Percentiles rank a stretch among this genome's conserved stretches.
These are phyloP conservation scores for Liopterus haemorrhoidalis DNA, from an alignment of 2,888 invertebrate genomes.

Conservation along the genomic window DNA sequence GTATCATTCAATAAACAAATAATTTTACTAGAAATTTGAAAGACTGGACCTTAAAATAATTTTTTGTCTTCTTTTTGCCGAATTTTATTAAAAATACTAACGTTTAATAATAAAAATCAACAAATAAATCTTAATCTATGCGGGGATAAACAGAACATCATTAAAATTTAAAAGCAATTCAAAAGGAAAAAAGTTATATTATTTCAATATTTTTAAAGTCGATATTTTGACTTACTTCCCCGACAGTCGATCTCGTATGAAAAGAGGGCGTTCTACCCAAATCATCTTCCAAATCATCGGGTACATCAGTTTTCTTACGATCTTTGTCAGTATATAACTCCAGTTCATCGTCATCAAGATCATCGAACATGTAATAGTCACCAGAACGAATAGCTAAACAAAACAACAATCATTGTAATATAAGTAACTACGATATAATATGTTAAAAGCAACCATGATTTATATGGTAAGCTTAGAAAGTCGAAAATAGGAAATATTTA, in stretches of 20 bases:
- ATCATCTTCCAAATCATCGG: constrained; percentile 34
- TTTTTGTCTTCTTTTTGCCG: no score
- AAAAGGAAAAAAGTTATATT: not conserved
- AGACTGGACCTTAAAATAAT: no score
- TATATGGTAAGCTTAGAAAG: no score
- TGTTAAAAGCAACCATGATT: no score
- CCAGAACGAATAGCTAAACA: constrained; percentile 89
- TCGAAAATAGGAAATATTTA: no score
- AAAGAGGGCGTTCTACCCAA: constrained; percentile 27
- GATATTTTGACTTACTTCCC: constrained; percentile 35
- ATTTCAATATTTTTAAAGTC: not conserved
- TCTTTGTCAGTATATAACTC: constrained; percentile 50
- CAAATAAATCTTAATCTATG: no score
- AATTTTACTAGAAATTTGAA: no score
- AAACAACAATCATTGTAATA: constrained; percentile 23
- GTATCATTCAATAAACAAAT: no score
- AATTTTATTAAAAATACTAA: no score
- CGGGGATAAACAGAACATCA: constrained; percentile 1
- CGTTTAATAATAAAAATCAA: no score
- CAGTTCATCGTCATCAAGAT: constrained; percentile 72
- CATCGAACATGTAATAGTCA: constrained; percentile 99
- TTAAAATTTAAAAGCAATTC: not conserved
- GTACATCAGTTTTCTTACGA: constrained; percentile 37
- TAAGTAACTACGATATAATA: constrained; percentile 19
- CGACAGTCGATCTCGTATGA: constrained; percentile 34